Conservation (phyloP, 2,888 invertebrate species). For the Ellobium chinense region DNA sequence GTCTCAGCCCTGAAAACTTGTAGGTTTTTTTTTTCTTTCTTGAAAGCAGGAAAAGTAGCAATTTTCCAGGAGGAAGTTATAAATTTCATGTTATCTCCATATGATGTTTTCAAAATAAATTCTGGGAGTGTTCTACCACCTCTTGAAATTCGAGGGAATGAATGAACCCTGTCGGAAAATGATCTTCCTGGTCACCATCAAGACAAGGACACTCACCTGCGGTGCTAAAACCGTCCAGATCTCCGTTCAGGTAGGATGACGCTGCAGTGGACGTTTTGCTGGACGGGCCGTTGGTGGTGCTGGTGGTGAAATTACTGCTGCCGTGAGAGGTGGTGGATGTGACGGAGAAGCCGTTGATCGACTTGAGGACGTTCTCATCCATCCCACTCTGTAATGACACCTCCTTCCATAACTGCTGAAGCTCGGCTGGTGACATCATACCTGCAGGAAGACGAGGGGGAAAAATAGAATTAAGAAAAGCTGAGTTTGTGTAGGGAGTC, state of each 20-base stretch:
- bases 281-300: slow-evolving; percentile 19
- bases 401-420: slow-evolving; percentile 78
- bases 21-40: too few species aligned
- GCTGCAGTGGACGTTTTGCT: background rate
- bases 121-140: too few species aligned
- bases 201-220: background rate
- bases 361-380: slow-evolving; percentile 61
- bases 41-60: too few species aligned
- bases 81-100: too few species aligned
- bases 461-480: background rate
- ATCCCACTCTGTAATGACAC: slow-evolving; percentile 65
- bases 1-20: too few species aligned
- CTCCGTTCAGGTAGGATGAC: slow-evolving; percentile 37
- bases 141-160: too few species aligned
- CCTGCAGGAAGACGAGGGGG: slow-evolving; percentile 45
- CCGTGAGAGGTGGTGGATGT: background rate
- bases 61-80: too few species aligned
- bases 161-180: too few species aligned
- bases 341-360: slow-evolving; percentile 40
- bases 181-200: too few species aligned
- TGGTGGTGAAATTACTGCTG: slow-evolving; percentile 15
- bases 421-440: slow-evolving; percentile 73
- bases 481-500: too few species aligned
- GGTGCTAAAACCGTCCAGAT: slow-evolving; percentile 14
- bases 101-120: too few species aligned